Conservation (phyloP, 2,797 vertebrate species). For the Labroides dimidiatus region DNA sequence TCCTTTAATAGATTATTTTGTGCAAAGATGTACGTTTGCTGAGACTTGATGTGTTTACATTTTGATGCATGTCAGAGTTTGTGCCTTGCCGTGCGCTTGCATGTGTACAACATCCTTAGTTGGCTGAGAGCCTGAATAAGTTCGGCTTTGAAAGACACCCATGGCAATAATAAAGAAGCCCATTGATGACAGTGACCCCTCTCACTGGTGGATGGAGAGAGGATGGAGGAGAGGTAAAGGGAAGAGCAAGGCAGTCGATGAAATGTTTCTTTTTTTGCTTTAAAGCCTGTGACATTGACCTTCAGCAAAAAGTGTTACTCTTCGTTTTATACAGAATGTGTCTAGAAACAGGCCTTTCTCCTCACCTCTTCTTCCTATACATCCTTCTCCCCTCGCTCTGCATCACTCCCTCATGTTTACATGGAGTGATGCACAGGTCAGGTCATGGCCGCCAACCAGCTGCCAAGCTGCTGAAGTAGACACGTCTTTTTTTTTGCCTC, state of each 20-base stretch:
- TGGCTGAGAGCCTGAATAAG: slow-evolving; percentile 47
- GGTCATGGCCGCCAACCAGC: slow-evolving; percentile 66
- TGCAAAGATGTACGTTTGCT: slow-evolving; percentile 5
- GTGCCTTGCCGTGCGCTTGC: slow-evolving; percentile 26
- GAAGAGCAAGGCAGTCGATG: slow-evolving; percentile 38
- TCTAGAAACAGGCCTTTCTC: slow-evolving; percentile 45
- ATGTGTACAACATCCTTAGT: slow-evolving; percentile 54
- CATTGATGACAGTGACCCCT: slow-evolving; percentile 72
- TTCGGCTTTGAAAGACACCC: slow-evolving; percentile 66
- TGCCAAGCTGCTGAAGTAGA: slow-evolving; percentile 56
- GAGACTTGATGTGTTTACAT: no score
- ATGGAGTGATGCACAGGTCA: slow-evolving; percentile 57
- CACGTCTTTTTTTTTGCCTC: slow-evolving; percentile 53
- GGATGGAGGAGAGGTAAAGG: slow-evolving; percentile 25
- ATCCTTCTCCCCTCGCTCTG: slow-evolving; percentile 47
- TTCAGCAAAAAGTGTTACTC: slow-evolving; percentile 54
- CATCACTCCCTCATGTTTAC: slow-evolving; percentile 55
- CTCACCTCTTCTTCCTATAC: slow-evolving; percentile 31
- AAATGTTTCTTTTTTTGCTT: slow-evolving; percentile 62
- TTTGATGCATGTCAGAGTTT: slow-evolving; percentile 1
- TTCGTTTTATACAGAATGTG: slow-evolving; percentile 29
- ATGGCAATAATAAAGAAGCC: slow-evolving; percentile 69
- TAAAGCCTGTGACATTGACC: slow-evolving; percentile 56
- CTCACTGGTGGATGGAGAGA: slow-evolving; percentile 46
- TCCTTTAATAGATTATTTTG: not conserved